phyloP scores from a whole-genome alignment of 2,888 invertebrate genomes.

The Pachycephus smyrnensis region DNA sequence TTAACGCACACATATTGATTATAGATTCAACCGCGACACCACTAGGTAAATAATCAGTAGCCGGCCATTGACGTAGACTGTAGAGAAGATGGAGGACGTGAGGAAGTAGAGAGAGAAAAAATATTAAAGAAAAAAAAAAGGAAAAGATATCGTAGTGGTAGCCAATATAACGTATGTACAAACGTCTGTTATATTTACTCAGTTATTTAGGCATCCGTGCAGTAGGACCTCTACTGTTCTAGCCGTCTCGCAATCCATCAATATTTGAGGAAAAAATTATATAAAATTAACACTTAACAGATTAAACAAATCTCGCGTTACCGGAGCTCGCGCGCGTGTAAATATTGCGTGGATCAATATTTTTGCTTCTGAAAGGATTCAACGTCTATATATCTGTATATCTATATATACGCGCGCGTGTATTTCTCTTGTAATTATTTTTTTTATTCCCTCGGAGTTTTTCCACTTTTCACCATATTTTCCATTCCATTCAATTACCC shows the following conservation, averaged over 20 bases:
- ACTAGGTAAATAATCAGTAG: background rate
- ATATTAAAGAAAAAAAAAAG: too few species aligned
- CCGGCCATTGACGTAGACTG: background rate
- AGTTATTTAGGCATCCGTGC: conserved; percentile 43
- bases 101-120: background rate
- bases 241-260: conserved; percentile 32
- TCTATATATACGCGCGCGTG: background rate
- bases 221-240: conserved; percentile 17
- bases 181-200: conserved; percentile 42
- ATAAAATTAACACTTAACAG: conserved; percentile 60
- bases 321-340: conserved; percentile 31
- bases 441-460: background rate
- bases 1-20: background rate
- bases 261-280: conserved; percentile 57
- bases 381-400: conserved; percentile 22
- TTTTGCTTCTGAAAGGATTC: conserved; percentile 56
- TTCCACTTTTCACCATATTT: background rate
- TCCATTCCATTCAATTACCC: background rate
- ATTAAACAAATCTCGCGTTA: conserved; percentile 55
- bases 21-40: background rate
- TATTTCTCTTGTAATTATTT: background rate
- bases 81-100: background rate
- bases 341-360: conserved; percentile 64
- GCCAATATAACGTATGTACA: background rate
- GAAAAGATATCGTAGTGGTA: background rate